Evolutionary conservation across 2,113 vertebrate genomes (phyloP).

Genomic region (Pagrus major): DNA sequence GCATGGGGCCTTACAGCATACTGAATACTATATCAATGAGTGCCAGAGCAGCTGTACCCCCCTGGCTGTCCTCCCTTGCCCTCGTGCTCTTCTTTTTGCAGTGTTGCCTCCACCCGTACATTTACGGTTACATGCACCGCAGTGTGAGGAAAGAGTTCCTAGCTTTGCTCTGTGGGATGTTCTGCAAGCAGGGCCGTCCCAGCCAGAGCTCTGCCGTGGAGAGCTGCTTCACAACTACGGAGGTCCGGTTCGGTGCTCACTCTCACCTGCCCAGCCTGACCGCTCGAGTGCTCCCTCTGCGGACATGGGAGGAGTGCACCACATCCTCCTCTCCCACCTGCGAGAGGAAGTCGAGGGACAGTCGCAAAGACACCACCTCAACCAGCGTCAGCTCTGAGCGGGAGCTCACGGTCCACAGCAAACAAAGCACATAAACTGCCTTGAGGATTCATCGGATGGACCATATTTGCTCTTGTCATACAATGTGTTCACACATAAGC

Average conservation of each 20-base stretch:
- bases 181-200: slow-evolving; percentile 79
- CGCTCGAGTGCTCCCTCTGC: slow-evolving; percentile 79
- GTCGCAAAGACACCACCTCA: slow-evolving; percentile 84
- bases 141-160: slow-evolving; percentile 87
- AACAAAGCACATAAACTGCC: slow-evolving; percentile 55
- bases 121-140: slow-evolving; percentile 93
- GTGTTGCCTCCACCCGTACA: slow-evolving; percentile 91
- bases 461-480: neutral
- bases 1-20: slow-evolving; percentile 90
- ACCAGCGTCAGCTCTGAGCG: slow-evolving; percentile 85
- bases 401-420: slow-evolving; percentile 79
- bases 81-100: slow-evolving; percentile 91
- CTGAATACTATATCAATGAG: slow-evolving; percentile 85
- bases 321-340: slow-evolving; percentile 81
- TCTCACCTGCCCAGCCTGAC: slow-evolving; percentile 81
- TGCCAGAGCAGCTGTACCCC: slow-evolving; percentile 81
- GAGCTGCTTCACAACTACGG: slow-evolving; percentile 85
- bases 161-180: slow-evolving; percentile 84
- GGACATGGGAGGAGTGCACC: slow-evolving; percentile 86
- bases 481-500: slow-evolving; percentile 11
- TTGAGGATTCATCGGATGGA: slow-evolving; percentile 1
- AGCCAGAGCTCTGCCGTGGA: slow-evolving; percentile 80
- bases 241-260: slow-evolving; percentile 77
- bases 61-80: slow-evolving; percentile 87
- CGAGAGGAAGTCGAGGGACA: slow-evolving; percentile 83